Base-by-base conservation (phyloP, 2,797 vertebrate genomes). In the Vireo griseus region DNA sequence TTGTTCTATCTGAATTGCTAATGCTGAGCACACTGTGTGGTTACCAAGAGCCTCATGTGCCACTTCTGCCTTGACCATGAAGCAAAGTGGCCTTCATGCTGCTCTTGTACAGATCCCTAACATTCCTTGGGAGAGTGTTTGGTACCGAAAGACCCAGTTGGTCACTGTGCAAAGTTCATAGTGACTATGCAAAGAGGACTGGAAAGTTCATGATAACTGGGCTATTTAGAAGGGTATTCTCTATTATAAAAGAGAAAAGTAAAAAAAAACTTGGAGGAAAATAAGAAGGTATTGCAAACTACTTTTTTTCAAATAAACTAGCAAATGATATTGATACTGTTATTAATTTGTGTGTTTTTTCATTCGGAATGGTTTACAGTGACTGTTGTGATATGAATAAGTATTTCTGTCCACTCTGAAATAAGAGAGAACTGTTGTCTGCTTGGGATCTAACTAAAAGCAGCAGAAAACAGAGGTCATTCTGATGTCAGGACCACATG, bases 141-240 rank as follows among this genome's bases (percentile, higher is more conserved):
- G 21, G 13, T 52, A 8, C 17, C 39, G 40, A 40, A 61, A 45
- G n/a, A 39, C 5, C 5, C 8, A 9, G 6, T 42, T 88, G 12
- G 7, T 74, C 81, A n/a, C 50, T 68, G 18, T 88, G 58, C 13
- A 9, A 65, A 65, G 28, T 39, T 92, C 11, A 1, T 16, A 48
- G 67, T 1, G 3, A 16, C 11, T 39, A 1, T 63, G n/a, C 29
- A 81, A 39, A 42, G 2, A 2, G 1, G 4, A 45, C 20, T 72
- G 29, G 39, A 50, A 78, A 21, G 45, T 68, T 81, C 3, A 7
- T 6, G 19, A 15, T 86, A 35, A 25, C 16, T 54, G 11, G 13
- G 10, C 25, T 61, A 40, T 55, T 84, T 45, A 19, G 33, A 44
- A 52, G 35, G 12, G 33, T 77, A 55, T 45, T 33, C 7, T 55